Base-by-base conservation (phyloP, 2,797 vertebrate species). In the Parauchenoglanis ngamensis region DNA sequence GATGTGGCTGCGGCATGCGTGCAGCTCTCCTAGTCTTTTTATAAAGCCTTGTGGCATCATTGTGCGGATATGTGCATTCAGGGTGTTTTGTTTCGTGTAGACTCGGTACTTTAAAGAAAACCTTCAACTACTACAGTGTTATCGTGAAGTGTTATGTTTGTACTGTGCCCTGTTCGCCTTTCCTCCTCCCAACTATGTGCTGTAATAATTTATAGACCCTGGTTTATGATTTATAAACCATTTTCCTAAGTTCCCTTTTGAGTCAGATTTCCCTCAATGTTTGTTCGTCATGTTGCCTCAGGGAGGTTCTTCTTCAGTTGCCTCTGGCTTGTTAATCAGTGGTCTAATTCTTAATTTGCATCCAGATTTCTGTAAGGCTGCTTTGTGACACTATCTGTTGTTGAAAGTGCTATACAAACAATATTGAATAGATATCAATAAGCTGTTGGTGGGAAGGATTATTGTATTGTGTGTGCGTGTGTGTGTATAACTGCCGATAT, bases 1-100 rank as follows among this genome's bases (percentile, higher is more conserved):
- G 83, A 85, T 84, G 83, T 80, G 46, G 59, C 84, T 82, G 72
- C 78, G 67, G 75, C 81, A 73, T 82, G 80, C 68, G 83, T 84
- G 12, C 67, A 65, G 63, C 44, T 78, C 52, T n/a, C 3, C 72
- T 79, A 40, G 31, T 78, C 83, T 85, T 90, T 86, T 86, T 79
- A 28, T 81, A 85, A 82, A 86, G 31, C 63, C 85, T 83, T 40
- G 76, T 67, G 6, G 40, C 52, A 49, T 86, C 65, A 56, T 80
- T 68, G 44, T n/a, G 17, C 19, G 19, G 35, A 81, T 81, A 46
- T 77, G 35, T 76, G 21, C 13, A 21, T 61, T 76, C 15, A 31
- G 31, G 31, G 3, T 68, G 54, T 68, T 67, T 68, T 67, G 49
- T 61, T 44, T 86, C 12, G 1, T 19, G 46, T 65, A 46, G 46